Evolutionary conservation across 2,113 vertebrate species (phyloP), one percentile per base, ranked within the genome.

Genomic region (Progne subis): DNA sequence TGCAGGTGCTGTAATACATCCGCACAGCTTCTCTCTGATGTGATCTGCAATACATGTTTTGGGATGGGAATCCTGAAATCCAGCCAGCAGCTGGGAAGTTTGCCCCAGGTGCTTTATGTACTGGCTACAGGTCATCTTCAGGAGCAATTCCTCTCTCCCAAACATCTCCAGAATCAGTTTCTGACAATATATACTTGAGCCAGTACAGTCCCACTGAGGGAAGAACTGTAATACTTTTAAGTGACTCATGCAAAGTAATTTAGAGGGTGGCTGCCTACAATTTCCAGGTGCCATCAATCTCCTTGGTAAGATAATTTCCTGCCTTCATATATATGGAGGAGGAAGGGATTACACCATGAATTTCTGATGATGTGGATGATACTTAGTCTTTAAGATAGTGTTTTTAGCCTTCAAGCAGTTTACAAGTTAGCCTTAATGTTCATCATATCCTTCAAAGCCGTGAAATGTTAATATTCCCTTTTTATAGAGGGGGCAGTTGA

Each of bases 231-330:
- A 83, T 39, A 34, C 60, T 87, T 87, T 64, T 3, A 60, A 90
- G 79, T 96, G 96, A 96, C 82, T 96, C 95, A 96, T 93, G 44
- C 79, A 68, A 49, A 41, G 76, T 90, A 87, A 91, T 90, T 94
- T 72, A 67, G 82, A 94, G 71, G 71, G 75, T 92, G 71, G 56
- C 90, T 94, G 82, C 93, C 82, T 81, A 59, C 71, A 83, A 83
- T 96, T 95, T 94, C 94, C 93, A 94, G 84, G 18, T 71, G 52
- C 52, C 85, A 93, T 96, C 87, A 95, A 34, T 96, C 92, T 95
- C 50, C 71, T 44, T 28, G 31, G 46, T 85, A 95, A 82, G 50
- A 88, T 96, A 93, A 95, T 96, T 94, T 95, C 90, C 94, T 96
- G 84, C 68, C 68, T 80, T 87, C 63, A 24, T 59, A 31, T 77